Conservation (phyloP, 2,113 vertebrate species). For the Ascaphus truei region DNA sequence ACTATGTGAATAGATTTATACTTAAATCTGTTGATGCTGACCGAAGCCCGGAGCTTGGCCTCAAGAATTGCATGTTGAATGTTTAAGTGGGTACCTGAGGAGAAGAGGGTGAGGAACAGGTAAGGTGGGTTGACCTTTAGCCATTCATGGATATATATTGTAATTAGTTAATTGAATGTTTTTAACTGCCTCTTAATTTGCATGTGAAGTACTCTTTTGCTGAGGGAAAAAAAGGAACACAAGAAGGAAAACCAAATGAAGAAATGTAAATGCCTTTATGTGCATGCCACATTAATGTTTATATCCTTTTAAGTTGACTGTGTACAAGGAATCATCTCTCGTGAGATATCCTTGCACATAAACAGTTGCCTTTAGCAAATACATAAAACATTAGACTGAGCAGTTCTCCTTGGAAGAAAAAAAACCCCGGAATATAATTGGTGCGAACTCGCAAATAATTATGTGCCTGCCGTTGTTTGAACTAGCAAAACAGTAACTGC, state of each 20-base stretch:
- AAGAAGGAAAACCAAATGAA: not conserved
- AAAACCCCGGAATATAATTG: not conserved
- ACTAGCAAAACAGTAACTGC: not conserved
- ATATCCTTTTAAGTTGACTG: conserved; percentile 24
- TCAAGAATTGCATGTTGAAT: not conserved
- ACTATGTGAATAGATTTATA: not conserved
- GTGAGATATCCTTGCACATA: conserved; percentile 15
- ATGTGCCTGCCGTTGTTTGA: not conserved
- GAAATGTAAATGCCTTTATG: conserved; percentile 9
- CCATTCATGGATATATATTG: not conserved
- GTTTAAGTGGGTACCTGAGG: not conserved
- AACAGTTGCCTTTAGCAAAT: conserved; percentile 25
- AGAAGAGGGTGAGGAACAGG: not conserved
- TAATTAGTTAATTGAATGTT: conserved; percentile 17
- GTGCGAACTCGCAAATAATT: not conserved
- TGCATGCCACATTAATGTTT: conserved; percentile 11
- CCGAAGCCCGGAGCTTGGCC: not conserved
- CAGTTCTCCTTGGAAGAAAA: not conserved
- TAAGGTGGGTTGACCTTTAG: not conserved
- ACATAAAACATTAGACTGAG: conserved; percentile 26
- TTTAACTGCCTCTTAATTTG: conserved; percentile 7
- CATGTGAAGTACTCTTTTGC: not conserved
- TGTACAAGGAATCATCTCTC: conserved; percentile 20
- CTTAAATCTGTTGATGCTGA: not conserved
- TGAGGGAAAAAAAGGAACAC: not conserved